Evolutionary conservation across 2,113 vertebrate species (phyloP), one percentile per base, ranked within the genome.

Genomic region (Machaerirhynchus nigripectus): DNA sequence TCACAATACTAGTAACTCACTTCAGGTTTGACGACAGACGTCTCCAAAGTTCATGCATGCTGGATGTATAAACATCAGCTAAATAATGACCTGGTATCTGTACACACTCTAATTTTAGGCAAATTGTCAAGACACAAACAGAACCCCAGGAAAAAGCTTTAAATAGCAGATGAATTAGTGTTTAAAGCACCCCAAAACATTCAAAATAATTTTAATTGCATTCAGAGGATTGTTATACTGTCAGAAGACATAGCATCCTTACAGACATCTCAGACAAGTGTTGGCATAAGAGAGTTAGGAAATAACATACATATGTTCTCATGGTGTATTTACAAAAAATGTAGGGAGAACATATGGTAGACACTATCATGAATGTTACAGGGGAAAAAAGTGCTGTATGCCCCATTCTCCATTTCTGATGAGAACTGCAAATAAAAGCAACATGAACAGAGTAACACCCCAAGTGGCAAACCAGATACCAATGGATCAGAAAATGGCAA

Each of bases 281-380:
- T 85, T 96, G 91, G 84, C 95, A 77, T 83, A 57, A 82, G 60
- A 93, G n/a, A 63, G 19, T 40, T 73, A 65, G 42, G 55, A 77
- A 96, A 88, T 86, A 94, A 77, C 50, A 88, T 53, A 42, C 86
- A 79, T 95, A 93, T 88, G 87, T 80, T 96, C 79, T 84, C 55
- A 77, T 63, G 79, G 49, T 13, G 49, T 91, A 91, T 95, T 96
- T 94, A 75, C 53, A 63, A 90, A 97, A 83, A 91, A 80, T 67
- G 73, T 83, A 82, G 46, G 9, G 59, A 85, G 75, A 96, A 73
- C 89, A 94, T 96, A 95, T 91, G 87, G 75, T 70, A 86, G 59
- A 90, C 24, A 83, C 55, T 85, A 80, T 69, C 84, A 87, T 63
- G 68, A 86, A 74, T 30, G 9, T 69, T 93, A 55, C 30, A 61